Percentiles rank a stretch among this genome's conserved stretches.
Conservation (phyloP, 1,140 invertebrate species). For the Caenorhabditis remanei region DNA sequence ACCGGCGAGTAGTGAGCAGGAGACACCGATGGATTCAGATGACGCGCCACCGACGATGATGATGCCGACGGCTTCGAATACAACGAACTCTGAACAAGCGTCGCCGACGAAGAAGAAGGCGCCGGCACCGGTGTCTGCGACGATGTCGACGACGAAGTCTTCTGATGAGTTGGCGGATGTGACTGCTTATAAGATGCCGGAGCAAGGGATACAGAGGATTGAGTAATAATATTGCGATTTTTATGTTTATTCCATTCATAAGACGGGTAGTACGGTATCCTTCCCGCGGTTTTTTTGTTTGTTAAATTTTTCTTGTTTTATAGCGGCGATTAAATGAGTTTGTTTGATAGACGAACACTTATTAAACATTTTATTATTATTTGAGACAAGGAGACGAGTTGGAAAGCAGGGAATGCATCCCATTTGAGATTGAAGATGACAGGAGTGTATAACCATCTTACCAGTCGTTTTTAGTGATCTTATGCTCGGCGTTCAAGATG, state of each 20-base stretch:
- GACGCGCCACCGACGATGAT: background rate
- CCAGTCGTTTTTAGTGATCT: no score
- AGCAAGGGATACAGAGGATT: slow-evolving; percentile 35
- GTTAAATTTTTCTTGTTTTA: no score
- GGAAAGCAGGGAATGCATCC: no score
- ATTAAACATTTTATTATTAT: no score
- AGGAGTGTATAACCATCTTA: no score
- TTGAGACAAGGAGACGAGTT: no score
- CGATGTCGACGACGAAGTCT: background rate
- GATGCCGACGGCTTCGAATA: background rate
- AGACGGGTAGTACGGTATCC: background rate
- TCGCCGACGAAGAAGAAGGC: slow-evolving; percentile 26
- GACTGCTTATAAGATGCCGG: slow-evolving; percentile 40
- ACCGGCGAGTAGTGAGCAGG: background rate
- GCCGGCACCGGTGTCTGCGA: background rate
- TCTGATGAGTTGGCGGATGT: slow-evolving; percentile 47
- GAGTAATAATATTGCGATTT: background rate
- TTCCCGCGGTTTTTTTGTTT: background rate
- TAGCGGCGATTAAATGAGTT: no score
- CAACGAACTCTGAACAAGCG: background rate
- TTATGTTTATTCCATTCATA: background rate
- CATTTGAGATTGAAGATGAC: no score
- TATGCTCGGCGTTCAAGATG: no score
- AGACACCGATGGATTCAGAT: background rate
- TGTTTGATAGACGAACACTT: no score